Percentiles rank a stretch among this genome's conserved stretches.
phyloP scores from a whole-genome alignment of 2,888 invertebrate genomes.

The Buathra laborator region DNA sequence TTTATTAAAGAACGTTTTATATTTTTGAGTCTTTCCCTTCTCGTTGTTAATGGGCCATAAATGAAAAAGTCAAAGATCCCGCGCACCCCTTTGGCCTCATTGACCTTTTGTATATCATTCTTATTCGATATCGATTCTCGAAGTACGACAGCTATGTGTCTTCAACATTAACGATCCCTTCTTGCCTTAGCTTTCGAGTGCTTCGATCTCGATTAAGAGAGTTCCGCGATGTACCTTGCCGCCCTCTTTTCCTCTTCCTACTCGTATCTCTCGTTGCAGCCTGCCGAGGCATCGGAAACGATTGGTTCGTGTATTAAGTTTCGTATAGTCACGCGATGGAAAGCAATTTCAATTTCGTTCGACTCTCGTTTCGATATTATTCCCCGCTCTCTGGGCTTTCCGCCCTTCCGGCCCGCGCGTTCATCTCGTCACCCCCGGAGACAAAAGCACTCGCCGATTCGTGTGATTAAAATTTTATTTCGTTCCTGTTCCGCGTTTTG shows the following conservation, averaged over 20 bases:
- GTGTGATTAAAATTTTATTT: conserved; percentile 65
- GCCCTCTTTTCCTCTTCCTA: background rate
- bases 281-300: conserved; percentile 27
- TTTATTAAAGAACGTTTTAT: conserved; percentile 57
- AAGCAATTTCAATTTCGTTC: conserved; percentile 61
- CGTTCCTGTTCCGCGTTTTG: conserved; percentile 27
- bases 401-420: conserved; percentile 19
- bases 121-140: conserved; percentile 17
- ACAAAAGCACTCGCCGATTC: conserved; percentile 58
- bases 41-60: conserved; percentile 63
- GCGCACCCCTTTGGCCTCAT: conserved; percentile 17
- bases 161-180: conserved; percentile 25
- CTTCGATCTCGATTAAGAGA: conserved; percentile 28
- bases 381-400: conserved; percentile 26
- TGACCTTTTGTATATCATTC: conserved; percentile 18
- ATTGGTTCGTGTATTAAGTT: conserved; percentile 54
- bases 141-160: conserved; percentile 1
- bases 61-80: conserved; percentile 27
- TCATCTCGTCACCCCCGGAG: conserved; percentile 39
- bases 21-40: conserved; percentile 9
- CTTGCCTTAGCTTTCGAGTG: background rate
- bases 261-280: conserved; percentile 14
- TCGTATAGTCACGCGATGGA: conserved; percentile 55
- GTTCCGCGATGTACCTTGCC: background rate
- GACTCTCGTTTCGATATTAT: conserved; percentile 58